Evolutionary conservation across 2,113 vertebrate species (phyloP), one percentile per base, ranked within the genome.

Genomic region (Stictonetta naevosa): DNA sequence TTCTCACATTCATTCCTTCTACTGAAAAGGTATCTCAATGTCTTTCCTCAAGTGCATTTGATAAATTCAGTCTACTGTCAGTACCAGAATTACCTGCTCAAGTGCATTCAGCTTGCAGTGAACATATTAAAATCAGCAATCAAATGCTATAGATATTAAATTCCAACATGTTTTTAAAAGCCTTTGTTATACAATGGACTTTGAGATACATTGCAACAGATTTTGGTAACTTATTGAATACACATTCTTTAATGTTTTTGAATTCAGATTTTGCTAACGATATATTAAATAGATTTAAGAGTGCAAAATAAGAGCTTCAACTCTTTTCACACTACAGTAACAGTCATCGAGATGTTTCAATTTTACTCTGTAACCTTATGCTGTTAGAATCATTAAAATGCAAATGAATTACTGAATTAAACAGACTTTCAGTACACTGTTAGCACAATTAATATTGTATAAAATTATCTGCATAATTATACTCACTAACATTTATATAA

Each of bases 351-450:
- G 91, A 97, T 96, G 92, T 96, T 97, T 98, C 91, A 97, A 96
- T 95, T 97, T 97, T 96, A 97, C 92, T 96, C 69, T 86, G 79
- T 96, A 96, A 96, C 97, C 80, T 97, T 96, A 97, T 91, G 90
- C 95, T 96, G 97, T 92, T 97, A 97, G 95, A 92, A 97, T 97
- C 89, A 98, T 97, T 98, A 97, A 97, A 97, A 98, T 98, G 97
- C 97, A 98, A 98, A 98, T 97, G 93, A 97, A 97, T 97, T 96
- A 97, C 94, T 96, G 97, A 97, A 97, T 97, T 97, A 98, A 98
- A 95, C 94, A 96, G 91, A 97, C 83, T 97, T 97, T 86, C 86
- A 90, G 88, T 97, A 80, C 79, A 95, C 96, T 98, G 87, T 95
- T 97, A 98, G 94, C 90, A 92, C 96, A 98, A 98, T 96, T 98